Evolutionary conservation across 2,113 vertebrate species (phyloP), one percentile per base, ranked within the genome.

Genomic region (Chamaea fasciata): DNA sequence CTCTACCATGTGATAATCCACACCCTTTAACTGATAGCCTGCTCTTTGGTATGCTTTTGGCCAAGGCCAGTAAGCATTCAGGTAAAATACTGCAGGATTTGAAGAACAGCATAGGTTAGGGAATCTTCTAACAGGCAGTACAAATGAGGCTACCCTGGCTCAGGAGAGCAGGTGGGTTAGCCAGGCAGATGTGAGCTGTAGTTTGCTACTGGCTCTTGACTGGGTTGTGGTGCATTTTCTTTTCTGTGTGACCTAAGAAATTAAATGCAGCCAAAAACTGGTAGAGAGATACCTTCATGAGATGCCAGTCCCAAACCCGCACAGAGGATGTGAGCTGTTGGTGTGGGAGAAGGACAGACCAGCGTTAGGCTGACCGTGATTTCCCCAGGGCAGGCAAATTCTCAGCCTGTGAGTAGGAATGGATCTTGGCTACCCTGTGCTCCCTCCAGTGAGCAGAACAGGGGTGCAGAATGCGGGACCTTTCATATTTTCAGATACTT

Each of bases 281-380:
- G 27, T 41, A 64, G 41, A 57, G 50, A 53, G 47, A 27, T 2
- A 31, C 5, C 13, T 63, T 82, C 62, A 53, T 2, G 17, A 1
- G 7, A 28, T 27, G 42, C 68, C 13, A 14, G 35, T 73, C 23
- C 44, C 52, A 75, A 28, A 53, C 20, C 22, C 8, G 18, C 33
- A 35, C 0, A 8, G 60, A 60, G 39, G 33, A 50, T 1, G 2
- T 62, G 42, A 65, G 80, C 55, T 70, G 60, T 3, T 59, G 69
- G 74, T 17, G 10, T 5, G 17, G 46, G 18, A 75, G 56, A 82
- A 69, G 33, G 52, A 31, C 2, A 57, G 24, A 28, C 3, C 49
- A 64, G 55, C 0, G 0, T 41, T 24, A 57, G 39, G 41, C 27
- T 26, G 53, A 21, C 57, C 4, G 27, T 39, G n/a, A 35, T 20